Evolutionary conservation across 2,113 vertebrate genomes (phyloP), one percentile per base, ranked within the genome.

Genomic region (Zosterops hypoxanthus): DNA sequence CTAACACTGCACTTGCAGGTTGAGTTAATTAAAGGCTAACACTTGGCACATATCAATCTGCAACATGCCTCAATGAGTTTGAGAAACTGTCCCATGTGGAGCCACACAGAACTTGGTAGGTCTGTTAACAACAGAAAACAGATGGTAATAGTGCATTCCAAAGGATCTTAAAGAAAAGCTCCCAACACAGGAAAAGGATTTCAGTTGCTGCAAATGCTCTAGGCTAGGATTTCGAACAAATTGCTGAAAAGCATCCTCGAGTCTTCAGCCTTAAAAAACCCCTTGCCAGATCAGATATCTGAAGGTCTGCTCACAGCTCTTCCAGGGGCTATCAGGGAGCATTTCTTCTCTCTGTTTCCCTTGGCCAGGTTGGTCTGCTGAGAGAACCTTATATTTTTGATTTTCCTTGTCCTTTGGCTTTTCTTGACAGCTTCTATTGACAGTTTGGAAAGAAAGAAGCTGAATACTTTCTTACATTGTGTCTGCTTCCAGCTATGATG

Each of bases 81-180:
- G 61, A 84, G 77, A 72, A 89, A 76, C 49, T 34, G 28, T 70
- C 86, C 79, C 49, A 5, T 70, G 82, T 66, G 77, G 47, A 94
- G 39, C 56, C 49, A 56, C 69, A 49, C 64, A 88, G 79, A 88
- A 57, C 44, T 89, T 72, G 69, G 72, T 92, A 69, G 61, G 14
- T 91, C 77, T 64, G 25, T 50, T 91, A 79, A 53, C 78, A 93
- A 75, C 77, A 82, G 77, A 75, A 89, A 89, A 56, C 83, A 94
- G 88, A 96, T 94, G 91, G 83, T 16, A 63, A 61, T 22, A 12
- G 25, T 57, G 36, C 78, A 55, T 95, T 91, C 73, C 69, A 82
- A 72, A 79, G 41, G 31, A 76, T 91, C 69, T 78, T 91, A 86
- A 56, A 95, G 72, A 75, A 92, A 86, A 79, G 25, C 63, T 94